A percentile compares a stretch with the other conserved stretches of the same genome.
phyloP scores from a whole-genome alignment of 2,797 vertebrate genomes.

The Darevskia nairensis region DNA sequence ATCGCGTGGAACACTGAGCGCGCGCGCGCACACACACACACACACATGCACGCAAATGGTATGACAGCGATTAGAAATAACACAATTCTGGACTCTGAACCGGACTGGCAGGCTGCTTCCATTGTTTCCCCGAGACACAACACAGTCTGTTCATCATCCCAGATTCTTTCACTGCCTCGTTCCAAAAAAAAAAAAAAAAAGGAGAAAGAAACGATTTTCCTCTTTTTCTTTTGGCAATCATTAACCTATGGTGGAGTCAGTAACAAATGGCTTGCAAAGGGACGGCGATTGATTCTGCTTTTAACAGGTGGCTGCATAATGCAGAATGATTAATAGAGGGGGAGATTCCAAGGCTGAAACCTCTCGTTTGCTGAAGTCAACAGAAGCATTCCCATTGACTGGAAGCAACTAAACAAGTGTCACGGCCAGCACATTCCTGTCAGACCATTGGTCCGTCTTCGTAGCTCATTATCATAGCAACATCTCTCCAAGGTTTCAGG shows the following conservation, averaged over 20 bases:
- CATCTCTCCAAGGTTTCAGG: too few relatives aligned
- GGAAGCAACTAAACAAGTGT: neutral
- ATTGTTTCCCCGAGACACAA: neutral
- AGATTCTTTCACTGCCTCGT: neutral
- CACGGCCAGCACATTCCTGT: neutral
- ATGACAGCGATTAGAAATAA: conserved; percentile 29
- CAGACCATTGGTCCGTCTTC: too few relatives aligned
- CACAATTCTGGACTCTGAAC: neutral
- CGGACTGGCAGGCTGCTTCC: neutral
- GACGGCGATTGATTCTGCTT: neutral
- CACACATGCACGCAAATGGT: neutral
- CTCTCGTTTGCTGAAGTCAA: neutral
- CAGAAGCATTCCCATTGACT: neutral
- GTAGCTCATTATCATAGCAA: too few relatives aligned
- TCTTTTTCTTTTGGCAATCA: conserved; percentile 16
- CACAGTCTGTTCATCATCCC: neutral
- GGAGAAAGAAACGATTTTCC: neutral
- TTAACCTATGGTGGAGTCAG: conserved; percentile 29
- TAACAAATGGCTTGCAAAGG: conserved; percentile 24
- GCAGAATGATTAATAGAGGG: conserved; percentile 3
- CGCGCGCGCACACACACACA: neutral
- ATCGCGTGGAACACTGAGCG: conserved; percentile 23
- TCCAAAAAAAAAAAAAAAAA: neutral
- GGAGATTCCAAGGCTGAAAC: conserved; percentile 29
- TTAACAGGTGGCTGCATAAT: neutral